Evolutionary conservation across 2,113 vertebrate species (phyloP).

Genomic region (Bombycilla garrulus): DNA sequence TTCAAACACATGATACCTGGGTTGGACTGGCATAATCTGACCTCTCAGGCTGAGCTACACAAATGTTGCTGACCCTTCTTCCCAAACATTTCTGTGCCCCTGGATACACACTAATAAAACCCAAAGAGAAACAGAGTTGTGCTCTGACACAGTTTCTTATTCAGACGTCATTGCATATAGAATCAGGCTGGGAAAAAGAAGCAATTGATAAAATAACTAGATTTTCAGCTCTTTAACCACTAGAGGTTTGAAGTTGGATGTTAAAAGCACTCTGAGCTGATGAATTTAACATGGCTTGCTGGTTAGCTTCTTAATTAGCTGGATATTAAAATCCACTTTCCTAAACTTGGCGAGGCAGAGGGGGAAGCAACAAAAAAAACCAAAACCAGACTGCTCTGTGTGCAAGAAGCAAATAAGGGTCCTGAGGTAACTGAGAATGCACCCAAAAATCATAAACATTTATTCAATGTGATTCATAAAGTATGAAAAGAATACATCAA

Average conservation of each 20-base stretch:
- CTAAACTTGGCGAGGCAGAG: rapidly evolving
- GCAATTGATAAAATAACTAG: background rate
- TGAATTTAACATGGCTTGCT: background rate
- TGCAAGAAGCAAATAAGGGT: background rate
- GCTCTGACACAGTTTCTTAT: background rate
- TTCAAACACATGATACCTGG: background rate
- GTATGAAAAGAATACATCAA: background rate
- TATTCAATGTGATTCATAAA: background rate
- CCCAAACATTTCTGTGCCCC: background rate
- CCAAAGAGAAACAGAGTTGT: background rate
- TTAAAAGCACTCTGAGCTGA: background rate
- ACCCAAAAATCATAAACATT: background rate
- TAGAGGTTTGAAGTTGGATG: background rate
- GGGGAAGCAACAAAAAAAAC: rapidly evolving
- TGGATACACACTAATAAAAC: background rate
- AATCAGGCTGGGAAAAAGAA: background rate
- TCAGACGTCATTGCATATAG: background rate
- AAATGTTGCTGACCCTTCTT: background rate
- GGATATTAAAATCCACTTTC: background rate
- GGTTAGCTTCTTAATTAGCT: background rate
- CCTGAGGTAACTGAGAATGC: background rate
- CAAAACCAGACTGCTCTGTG: background rate
- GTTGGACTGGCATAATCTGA: background rate
- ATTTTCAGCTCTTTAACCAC: background rate
- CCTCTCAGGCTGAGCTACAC: background rate